phyloP scores from a whole-genome alignment of 2,113 vertebrate species.

The Taxidea taxus region DNA sequence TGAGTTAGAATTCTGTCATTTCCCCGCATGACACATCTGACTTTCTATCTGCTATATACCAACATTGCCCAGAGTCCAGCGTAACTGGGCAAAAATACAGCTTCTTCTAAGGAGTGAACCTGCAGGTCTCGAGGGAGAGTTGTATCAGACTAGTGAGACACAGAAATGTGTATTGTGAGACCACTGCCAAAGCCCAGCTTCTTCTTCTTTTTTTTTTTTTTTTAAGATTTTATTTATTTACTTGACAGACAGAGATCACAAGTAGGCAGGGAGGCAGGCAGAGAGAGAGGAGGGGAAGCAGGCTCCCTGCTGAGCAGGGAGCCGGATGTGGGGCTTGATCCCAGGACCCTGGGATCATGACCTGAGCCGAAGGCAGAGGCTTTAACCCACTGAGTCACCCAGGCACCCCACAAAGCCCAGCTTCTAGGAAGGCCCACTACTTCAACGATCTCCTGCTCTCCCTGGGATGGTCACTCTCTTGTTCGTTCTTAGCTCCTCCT shows the following conservation, averaged over 20 bases:
- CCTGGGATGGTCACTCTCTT: background rate
- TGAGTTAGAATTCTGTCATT: no score
- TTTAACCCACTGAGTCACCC: no score
- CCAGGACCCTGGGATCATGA: no score
- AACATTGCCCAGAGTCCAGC: background rate
- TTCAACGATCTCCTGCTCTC: background rate
- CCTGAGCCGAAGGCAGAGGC: no score
- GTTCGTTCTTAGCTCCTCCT: background rate
- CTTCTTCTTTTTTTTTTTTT: no score
- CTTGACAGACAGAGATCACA: no score
- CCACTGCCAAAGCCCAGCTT: accelerated
- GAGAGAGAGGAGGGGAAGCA: no score
- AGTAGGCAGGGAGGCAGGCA: no score
- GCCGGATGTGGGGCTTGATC: no score
- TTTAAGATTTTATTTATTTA: no score
- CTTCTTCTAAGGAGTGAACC: background rate
- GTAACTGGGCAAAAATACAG: background rate
- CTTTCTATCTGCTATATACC: background rate
- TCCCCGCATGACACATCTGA: accelerated
- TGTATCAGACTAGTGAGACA: background rate
- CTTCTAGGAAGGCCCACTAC: background rate
- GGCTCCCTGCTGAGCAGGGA: no score
- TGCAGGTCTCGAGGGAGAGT: background rate
- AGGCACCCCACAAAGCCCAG: accelerated
- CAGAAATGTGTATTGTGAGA: background rate